A percentile compares a stretch with the other conserved stretches of the same genome.
Conservation (phyloP, 2,113 vertebrate species). For the Argyrosomus japonicus region DNA sequence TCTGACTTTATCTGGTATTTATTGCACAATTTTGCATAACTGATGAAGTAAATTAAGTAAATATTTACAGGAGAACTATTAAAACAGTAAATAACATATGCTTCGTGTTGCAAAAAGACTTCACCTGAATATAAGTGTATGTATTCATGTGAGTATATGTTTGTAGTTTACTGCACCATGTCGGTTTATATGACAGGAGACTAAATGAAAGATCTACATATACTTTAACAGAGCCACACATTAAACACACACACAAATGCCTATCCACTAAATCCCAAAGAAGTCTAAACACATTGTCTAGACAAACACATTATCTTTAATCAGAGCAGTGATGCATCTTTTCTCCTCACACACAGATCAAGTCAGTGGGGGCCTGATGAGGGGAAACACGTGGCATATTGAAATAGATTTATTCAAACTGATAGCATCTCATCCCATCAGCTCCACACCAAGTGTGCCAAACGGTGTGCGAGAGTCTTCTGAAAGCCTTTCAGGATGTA, state of each 20-base stretch:
- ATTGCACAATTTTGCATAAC: neutral
- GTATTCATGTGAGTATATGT: neutral
- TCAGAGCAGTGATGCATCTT: slow-evolving; percentile 69
- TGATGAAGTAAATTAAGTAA: neutral
- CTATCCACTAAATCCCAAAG: slow-evolving; percentile 24
- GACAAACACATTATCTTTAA: slow-evolving; percentile 74
- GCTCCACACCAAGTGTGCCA: slow-evolving; percentile 62
- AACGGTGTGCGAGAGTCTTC: slow-evolving; percentile 68
- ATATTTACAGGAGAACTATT: neutral
- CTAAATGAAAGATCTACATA: slow-evolving; percentile 16
- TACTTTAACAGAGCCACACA: slow-evolving; percentile 16
- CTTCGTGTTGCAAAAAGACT: neutral
- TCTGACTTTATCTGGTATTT: neutral
- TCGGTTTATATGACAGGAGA: slow-evolving; percentile 11
- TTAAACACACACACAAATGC: slow-evolving; percentile 28
- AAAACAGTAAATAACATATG: neutral
- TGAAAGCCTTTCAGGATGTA: slow-evolving; percentile 78
- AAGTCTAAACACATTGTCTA: slow-evolving; percentile 57
- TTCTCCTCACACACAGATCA: slow-evolving; percentile 64
- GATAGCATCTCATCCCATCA: slow-evolving; percentile 73
- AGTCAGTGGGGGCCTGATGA: slow-evolving; percentile 66
- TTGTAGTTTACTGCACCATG: neutral
- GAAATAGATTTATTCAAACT: slow-evolving; percentile 79
- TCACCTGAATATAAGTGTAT: neutral
- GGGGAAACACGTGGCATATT: slow-evolving; percentile 65